Conservation (phyloP, 2,888 invertebrate genomes). For the Agriopis aurantiaria region DNA sequence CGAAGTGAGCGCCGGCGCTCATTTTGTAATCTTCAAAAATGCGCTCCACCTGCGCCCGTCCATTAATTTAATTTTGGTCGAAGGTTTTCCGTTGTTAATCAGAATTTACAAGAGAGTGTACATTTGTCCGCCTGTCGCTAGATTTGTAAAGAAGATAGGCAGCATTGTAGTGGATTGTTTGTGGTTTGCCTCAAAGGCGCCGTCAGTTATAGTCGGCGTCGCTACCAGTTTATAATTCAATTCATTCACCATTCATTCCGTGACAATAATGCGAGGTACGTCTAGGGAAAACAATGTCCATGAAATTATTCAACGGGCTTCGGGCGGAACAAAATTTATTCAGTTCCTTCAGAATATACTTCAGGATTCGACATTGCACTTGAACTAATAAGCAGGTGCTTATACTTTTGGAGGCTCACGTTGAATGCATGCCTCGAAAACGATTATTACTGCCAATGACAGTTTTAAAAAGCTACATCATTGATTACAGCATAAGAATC, state of each 20-base stretch:
- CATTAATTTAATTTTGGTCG: too few species aligned
- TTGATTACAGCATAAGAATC: too few species aligned
- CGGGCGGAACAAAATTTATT: slow-evolving; percentile 5
- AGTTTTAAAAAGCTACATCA: too few species aligned
- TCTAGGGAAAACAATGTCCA: slow-evolving; percentile 22
- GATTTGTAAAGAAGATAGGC: not conserved
- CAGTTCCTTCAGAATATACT: slow-evolving; percentile 26
- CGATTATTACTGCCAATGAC: too few species aligned
- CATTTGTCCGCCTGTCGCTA: not conserved
- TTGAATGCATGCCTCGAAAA: too few species aligned
- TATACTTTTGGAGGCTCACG: not conserved
- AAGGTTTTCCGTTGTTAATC: not conserved
- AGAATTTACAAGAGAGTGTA: not conserved
- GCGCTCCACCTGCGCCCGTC: too few species aligned
- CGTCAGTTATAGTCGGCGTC: not conserved
- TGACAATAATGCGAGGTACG: slow-evolving; percentile 9
- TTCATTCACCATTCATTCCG: slow-evolving; percentile 21
- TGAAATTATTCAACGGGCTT: slow-evolving; percentile 34
- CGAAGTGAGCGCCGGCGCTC: too few species aligned
- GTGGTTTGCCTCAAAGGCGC: slow-evolving; percentile 8
- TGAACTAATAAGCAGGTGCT: slow-evolving; percentile 16
- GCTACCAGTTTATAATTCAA: not conserved
- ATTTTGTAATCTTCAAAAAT: too few species aligned
- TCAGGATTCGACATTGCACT: slow-evolving; percentile 36
- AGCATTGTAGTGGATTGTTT: slow-evolving; percentile 5